These are phyloP conservation scores for Phortica variegata DNA, from an alignment of 1,140 invertebrate genomes.

Conservation along the genomic window DNA sequence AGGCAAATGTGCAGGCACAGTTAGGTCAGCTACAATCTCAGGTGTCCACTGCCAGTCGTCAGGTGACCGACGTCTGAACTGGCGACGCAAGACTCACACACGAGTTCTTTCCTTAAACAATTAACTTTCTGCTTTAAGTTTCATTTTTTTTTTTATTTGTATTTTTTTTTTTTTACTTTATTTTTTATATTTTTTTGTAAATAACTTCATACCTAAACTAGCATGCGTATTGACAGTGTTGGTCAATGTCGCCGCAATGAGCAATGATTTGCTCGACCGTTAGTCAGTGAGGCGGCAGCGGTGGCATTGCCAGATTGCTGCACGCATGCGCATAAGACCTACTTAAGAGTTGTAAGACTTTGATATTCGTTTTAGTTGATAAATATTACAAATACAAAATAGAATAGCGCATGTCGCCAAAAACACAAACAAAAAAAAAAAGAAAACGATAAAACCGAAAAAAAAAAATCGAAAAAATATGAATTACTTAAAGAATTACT, in stretches of 20 bases:
- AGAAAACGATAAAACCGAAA: conserved; percentile 20
- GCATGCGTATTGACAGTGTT: no score
- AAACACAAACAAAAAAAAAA: conserved; percentile 21
- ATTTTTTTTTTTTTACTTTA: conserved; percentile 2
- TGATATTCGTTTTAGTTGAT: conserved; percentile 26
- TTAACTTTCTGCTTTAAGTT: background rate
- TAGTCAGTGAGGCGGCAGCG: no score
- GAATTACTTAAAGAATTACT: no score
- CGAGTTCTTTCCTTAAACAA: conserved; percentile 2
- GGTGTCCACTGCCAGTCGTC: conserved; percentile 50
- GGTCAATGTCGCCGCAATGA: no score
- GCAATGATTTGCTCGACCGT: no score
- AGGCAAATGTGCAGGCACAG: no score
- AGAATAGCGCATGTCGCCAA: conserved; percentile 14
- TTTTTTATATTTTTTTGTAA: conserved; percentile 1
- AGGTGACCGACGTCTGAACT: conserved; percentile 53
- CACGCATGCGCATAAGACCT: background rate
- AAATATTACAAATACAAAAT: conserved; percentile 6
- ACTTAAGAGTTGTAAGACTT: conserved; percentile 20
- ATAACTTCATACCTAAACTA: no score
- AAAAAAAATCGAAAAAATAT: conserved; percentile 25
- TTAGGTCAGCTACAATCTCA: conserved; percentile 35
- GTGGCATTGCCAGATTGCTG: background rate
- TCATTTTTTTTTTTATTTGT: background rate
- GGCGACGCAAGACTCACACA: background rate